A percentile compares a stretch with the other conserved stretches of the same genome.
These are phyloP conservation scores for Grapholita molesta DNA, from an alignment of 1,140 invertebrate genomes.

Conservation along the genomic window DNA sequence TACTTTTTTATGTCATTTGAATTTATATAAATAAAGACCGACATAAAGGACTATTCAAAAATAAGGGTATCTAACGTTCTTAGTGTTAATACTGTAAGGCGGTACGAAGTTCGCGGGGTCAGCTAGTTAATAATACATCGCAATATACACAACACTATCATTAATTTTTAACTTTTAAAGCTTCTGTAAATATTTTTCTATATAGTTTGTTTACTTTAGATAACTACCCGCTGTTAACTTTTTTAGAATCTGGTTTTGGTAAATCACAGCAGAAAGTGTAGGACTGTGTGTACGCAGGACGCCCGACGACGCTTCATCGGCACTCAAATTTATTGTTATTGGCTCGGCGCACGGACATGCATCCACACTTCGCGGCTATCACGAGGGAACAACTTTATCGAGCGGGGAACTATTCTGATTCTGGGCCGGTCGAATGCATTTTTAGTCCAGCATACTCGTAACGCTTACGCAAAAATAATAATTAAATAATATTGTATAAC, in stretches of 20 bases:
- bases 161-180: too few relatives aligned
- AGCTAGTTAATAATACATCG: too few relatives aligned
- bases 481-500: conserved; percentile 32
- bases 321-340: conserved; percentile 76
- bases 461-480: conserved; percentile 29
- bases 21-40: too few relatives aligned
- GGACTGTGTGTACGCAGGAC: conserved; percentile 6
- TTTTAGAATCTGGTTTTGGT: neutral
- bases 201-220: too few relatives aligned
- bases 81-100: too few relatives aligned
- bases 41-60: too few relatives aligned
- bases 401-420: conserved; percentile 56
- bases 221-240: too few relatives aligned
- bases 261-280: neutral
- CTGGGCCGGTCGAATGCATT: conserved; percentile 33
- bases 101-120: too few relatives aligned
- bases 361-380: conserved; percentile 75
- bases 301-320: conserved; percentile 67
- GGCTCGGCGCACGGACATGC: conserved; percentile 68
- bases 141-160: too few relatives aligned
- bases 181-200: too few relatives aligned
- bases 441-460: conserved; percentile 29
- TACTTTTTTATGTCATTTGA: too few relatives aligned
- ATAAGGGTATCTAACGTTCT: too few relatives aligned
- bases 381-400: conserved; percentile 72